phyloP scores from a whole-genome alignment of 64 coral and sea anemone genomes.

The Catalaphyllia jardinei region DNA sequence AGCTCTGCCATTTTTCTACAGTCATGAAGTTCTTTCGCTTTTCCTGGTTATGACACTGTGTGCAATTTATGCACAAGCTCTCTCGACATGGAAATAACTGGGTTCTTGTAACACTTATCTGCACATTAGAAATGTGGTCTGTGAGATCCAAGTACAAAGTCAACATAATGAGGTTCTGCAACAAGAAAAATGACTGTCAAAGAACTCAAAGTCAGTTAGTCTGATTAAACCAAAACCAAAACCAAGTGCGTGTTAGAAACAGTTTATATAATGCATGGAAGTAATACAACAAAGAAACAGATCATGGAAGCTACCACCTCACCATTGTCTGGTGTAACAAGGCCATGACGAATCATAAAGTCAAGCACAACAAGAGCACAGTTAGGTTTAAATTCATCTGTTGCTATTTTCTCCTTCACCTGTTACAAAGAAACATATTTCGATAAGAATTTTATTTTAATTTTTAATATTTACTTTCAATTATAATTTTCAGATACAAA shows the following conservation, averaged over 20 bases:
- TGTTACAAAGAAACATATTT: conserved; percentile 2
- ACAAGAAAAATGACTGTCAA: background rate
- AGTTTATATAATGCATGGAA: too few relatives aligned
- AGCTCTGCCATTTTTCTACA: background rate
- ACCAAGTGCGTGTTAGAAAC: background rate
- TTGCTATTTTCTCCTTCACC: conserved; percentile 88
- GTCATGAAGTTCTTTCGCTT: background rate
- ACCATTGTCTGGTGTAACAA: conserved; percentile 79
- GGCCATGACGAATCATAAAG: conserved; percentile 92
- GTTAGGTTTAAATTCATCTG: conserved; percentile 90
- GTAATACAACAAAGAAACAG: too few relatives aligned
- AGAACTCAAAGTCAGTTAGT: background rate
- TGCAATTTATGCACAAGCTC: too few relatives aligned
- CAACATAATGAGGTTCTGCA: conserved; percentile 44
- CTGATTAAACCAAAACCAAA: background rate
- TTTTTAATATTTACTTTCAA: background rate
- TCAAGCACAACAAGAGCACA: conserved; percentile 88
- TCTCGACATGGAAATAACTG: background rate
- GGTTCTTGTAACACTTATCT: too few relatives aligned
- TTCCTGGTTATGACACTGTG: too few relatives aligned
- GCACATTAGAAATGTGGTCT: background rate
- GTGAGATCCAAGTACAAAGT: conserved; percentile 25
- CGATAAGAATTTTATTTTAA: too few relatives aligned
- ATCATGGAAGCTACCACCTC: background rate
- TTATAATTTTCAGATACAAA: too few relatives aligned